Evolutionary conservation across 2,888 invertebrate genomes (phyloP).

Genomic region (Notodonta dromedarius): DNA sequence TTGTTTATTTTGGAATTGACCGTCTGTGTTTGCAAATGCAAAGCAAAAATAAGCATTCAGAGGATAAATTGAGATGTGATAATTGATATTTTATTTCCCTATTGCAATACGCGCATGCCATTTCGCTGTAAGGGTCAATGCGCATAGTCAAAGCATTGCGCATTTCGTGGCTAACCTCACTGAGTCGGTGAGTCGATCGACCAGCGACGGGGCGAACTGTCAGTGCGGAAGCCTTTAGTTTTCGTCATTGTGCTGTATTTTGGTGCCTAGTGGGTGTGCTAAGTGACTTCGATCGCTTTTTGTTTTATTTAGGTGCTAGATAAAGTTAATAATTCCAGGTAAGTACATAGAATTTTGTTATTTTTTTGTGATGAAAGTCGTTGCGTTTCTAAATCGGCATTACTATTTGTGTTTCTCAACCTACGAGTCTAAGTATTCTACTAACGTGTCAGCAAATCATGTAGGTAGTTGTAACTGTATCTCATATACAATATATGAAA

Average conservation of each 20-base stretch:
- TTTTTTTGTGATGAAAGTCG: constrained; percentile 5
- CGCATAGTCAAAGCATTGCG: constrained; percentile 84
- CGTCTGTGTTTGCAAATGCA: not conserved
- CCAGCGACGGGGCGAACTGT: constrained; percentile 53
- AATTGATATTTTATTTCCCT: constrained; percentile 6
- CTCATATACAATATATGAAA: not conserved
- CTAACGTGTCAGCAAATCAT: not conserved
- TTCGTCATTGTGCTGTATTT: constrained; percentile 71
- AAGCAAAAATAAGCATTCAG: not conserved
- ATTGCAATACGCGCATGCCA: constrained; percentile 71
- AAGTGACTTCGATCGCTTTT: constrained; percentile 66
- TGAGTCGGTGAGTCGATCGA: constrained; percentile 77
- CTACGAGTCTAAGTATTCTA: not conserved
- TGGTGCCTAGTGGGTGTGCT: constrained; percentile 77
- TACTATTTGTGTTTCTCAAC: not conserved
- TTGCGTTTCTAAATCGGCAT: not conserved
- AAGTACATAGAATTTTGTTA: constrained; percentile 39
- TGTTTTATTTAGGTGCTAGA: constrained; percentile 62
- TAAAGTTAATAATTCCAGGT: constrained; percentile 65
- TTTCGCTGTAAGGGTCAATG: constrained; percentile 69
- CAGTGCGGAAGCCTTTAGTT: constrained; percentile 66
- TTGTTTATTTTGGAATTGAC: not conserved
- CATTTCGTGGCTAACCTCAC: constrained; percentile 76
- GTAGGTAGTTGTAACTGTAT: not conserved
- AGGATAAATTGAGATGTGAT: constrained; percentile 7